phyloP scores from a whole-genome alignment of 1,140 invertebrate species.

The Heliconius himera region DNA sequence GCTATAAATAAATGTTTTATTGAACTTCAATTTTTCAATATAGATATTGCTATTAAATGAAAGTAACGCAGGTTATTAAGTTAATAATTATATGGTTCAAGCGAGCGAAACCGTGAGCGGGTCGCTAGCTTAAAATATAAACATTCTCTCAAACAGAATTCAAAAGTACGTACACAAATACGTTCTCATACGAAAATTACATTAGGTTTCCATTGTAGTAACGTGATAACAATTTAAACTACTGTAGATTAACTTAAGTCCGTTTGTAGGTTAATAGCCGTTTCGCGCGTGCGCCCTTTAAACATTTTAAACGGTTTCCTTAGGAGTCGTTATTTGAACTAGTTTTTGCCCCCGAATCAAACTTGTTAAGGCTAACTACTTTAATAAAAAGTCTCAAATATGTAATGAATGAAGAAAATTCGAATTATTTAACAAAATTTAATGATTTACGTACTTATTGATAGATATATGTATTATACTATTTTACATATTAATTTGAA shows the following conservation, averaged over 20 bases:
- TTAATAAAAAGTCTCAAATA: background rate
- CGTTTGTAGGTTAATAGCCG: constrained; percentile 27
- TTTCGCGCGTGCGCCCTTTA: constrained; percentile 19
- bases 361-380: constrained; percentile 16
- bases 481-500: no score
- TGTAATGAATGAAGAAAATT: background rate
- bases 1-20: no score
- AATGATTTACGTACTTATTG: no score
- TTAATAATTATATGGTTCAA: no score
- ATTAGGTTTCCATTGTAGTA: background rate
- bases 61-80: no score
- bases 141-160: background rate
- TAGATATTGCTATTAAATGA: no score
- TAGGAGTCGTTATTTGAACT: constrained; percentile 24
- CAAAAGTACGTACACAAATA: background rate
- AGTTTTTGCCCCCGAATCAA: constrained; percentile 20
- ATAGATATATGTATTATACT: no score
- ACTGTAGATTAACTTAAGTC: constrained; percentile 12
- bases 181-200: background rate
- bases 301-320: constrained; percentile 32
- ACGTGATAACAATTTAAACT: constrained; percentile 20
- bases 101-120: no score
- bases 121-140: no score
- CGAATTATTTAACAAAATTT: background rate
- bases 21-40: no score